These are phyloP conservation scores for Oligia strigilis DNA, from an alignment of 2,888 invertebrate species.

Conservation along the genomic window DNA sequence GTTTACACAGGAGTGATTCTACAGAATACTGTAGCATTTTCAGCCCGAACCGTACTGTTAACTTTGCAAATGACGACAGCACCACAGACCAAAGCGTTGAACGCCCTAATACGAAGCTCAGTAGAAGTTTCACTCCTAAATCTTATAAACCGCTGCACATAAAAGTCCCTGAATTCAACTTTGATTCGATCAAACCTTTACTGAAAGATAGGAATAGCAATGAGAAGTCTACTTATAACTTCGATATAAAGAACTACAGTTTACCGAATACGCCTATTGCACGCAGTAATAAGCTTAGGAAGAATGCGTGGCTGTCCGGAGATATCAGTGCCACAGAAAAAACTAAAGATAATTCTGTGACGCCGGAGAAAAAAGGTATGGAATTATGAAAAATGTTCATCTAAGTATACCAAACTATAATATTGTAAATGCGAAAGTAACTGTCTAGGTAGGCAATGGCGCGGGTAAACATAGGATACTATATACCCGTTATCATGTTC, in stretches of 20 bases:
- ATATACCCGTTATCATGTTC: background rate
- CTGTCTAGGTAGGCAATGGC: background rate
- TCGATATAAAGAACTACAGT: slow-evolving; percentile 87
- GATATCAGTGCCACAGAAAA: slow-evolving; percentile 74
- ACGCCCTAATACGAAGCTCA: slow-evolving; percentile 79
- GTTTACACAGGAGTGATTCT: slow-evolving; percentile 86
- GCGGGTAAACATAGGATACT: background rate
- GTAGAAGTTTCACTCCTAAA: slow-evolving; percentile 86
- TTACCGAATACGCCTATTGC: slow-evolving; percentile 90
- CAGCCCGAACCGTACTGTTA: slow-evolving; percentile 82
- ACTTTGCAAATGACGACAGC: slow-evolving; percentile 75
- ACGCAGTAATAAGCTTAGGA: slow-evolving; percentile 88
- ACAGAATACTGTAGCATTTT: slow-evolving; percentile 88
- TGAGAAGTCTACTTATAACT: slow-evolving; percentile 84
- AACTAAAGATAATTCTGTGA: slow-evolving; percentile 33
- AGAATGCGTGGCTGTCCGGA: slow-evolving; percentile 90
- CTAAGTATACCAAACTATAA: background rate
- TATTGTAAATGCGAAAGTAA: background rate
- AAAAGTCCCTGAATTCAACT: slow-evolving; percentile 85
- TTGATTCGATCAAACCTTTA: slow-evolving; percentile 82
- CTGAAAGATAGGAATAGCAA: slow-evolving; percentile 76
- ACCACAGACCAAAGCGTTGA: slow-evolving; percentile 75
- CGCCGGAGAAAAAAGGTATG: slow-evolving; percentile 69
- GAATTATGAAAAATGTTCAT: background rate
- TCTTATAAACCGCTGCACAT: slow-evolving; percentile 88